Evolutionary conservation across 1,140 invertebrate genomes (phyloP), one percentile per base, ranked within the genome.

Genomic region (Drosophila tani): DNA sequence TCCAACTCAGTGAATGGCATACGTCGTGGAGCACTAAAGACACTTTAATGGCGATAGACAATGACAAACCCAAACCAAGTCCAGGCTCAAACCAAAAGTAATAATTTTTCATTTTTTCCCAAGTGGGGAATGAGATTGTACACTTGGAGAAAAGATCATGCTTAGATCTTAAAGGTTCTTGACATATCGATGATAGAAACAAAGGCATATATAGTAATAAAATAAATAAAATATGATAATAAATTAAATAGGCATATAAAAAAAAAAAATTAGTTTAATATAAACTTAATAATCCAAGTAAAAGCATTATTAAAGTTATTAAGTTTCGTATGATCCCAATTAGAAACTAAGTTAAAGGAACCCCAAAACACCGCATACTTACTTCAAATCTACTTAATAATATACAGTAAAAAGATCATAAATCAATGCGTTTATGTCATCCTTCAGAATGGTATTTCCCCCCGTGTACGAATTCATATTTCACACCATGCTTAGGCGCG

Each of bases 1-100:
- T 92, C 90, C 91, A 77, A 85, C 49, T 77, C 91, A 92, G 47
- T 92, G 91, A 91, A 74, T 67, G 79, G 79, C 90, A 92, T 91
- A 91, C 71, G 84, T 59, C 82, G 63, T 68, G 55, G 47, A 38
- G 62, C 70, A 78, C 75, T 91, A 90, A 92, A 87, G 69, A 88
- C 84, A 81, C 83, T 91, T 92, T 92, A 91, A 91, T 92, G 82
- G 74, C 64, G 47, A 43, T 60, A 75, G 63, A 90, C 85, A 90
- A 90, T 76, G 86, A 56, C 50, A 63, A 69, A 74, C 74, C 60
- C 80, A 60, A 60, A 60, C 50, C 38, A 24, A 46, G 68, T 68
- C 32, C 5, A 47, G 58, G 49, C 74, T 62, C 40, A 47, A 68
- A 59, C 59, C 71, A 45, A 75, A 66, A 60, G 70, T 70, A 82